Evolutionary conservation across 2,113 vertebrate genomes (phyloP).

Genomic region (Melanerpes aurifrons): DNA sequence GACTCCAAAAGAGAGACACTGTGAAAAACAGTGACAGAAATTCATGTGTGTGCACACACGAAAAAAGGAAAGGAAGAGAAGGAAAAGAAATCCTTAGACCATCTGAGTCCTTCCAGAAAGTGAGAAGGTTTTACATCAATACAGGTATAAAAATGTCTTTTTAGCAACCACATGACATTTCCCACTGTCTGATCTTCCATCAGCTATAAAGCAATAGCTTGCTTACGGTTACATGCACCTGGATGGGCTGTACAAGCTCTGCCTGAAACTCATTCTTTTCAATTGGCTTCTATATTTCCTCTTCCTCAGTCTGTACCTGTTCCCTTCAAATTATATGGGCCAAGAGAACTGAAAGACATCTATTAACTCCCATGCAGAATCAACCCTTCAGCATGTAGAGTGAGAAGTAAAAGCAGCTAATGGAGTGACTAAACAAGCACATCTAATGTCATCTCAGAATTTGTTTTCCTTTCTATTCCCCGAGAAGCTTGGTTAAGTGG

Average conservation of each 20-base stretch:
- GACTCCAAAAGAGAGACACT: not conserved
- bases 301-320: not conserved
- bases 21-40: not conserved
- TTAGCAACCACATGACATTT: not conserved
- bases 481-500: not conserved
- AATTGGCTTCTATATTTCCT: not conserved
- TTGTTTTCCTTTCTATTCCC: not conserved
- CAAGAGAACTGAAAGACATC: not conserved
- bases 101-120: not conserved
- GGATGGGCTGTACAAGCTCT: not conserved
- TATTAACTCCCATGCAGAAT: not conserved
- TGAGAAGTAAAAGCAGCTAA: not conserved
- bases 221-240: not conserved
- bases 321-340: not conserved
- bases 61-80: not conserved
- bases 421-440: not conserved
- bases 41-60: fast-evolving
- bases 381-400: not conserved
- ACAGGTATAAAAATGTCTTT: not conserved
- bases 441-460: not conserved
- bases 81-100: not conserved
- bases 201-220: not conserved
- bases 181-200: not conserved
- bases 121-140: not conserved
- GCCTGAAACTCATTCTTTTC: not conserved